Evolutionary conservation across 2,797 vertebrate genomes (phyloP).

Genomic region (Lepus townsendii): DNA sequence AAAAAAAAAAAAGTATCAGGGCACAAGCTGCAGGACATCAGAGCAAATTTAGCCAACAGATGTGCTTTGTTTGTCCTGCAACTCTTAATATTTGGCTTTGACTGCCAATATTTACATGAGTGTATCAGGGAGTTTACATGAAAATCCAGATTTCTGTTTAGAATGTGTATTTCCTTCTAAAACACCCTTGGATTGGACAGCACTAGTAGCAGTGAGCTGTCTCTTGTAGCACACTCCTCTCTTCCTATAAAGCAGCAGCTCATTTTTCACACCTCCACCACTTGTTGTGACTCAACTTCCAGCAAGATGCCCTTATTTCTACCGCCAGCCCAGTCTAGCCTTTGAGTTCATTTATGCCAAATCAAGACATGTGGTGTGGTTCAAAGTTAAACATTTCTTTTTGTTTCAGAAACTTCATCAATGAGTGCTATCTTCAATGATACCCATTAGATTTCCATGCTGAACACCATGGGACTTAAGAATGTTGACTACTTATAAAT

Average conservation of each 20-base stretch:
- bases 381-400: slow-evolving; percentile 9
- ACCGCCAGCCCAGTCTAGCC: not conserved
- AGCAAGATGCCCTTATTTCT: not conserved
- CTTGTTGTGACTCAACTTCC: not conserved
- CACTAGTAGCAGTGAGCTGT: too few relatives aligned
- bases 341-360: not conserved
- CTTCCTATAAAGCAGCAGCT: not conserved
- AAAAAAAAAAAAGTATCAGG: not conserved
- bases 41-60: slow-evolving; percentile 6
- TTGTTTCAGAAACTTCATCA: slow-evolving; percentile 37
- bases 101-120: slow-evolving; percentile 11
- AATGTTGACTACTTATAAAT: slow-evolving; percentile 29
- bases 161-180: slow-evolving; percentile 3
- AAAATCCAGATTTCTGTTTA: slow-evolving; percentile 56
- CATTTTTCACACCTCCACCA: not conserved
- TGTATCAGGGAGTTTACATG: slow-evolving; percentile 28
- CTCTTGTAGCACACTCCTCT: too few relatives aligned
- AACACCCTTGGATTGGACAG: not conserved
- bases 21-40: not conserved
- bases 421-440: not conserved
- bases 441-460: not conserved
- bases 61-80: slow-evolving; percentile 15
- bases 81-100: slow-evolving; percentile 50
- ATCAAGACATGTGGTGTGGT: not conserved
- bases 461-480: not conserved